A percentile compares a stretch with the other conserved stretches of the same genome.
These are phyloP conservation scores for Catharus fuscescens DNA, from an alignment of 2,113 vertebrate genomes.

Conservation along the genomic window DNA sequence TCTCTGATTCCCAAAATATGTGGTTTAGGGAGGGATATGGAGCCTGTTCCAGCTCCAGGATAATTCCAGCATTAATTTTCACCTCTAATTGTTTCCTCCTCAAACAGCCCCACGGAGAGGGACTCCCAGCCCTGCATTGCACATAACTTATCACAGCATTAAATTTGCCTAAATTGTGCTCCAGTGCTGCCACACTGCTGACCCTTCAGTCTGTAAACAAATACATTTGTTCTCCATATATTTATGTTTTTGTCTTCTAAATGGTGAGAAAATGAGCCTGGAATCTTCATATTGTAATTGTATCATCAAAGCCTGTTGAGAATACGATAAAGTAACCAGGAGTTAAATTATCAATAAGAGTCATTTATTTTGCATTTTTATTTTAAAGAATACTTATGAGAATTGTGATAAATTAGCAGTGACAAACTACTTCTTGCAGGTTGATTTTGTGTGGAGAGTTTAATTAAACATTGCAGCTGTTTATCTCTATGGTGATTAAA, in stretches of 20 bases:
- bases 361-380: constrained; percentile 86
- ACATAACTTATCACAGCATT: constrained; percentile 68
- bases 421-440: constrained; percentile 83
- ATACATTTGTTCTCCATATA: constrained; percentile 72
- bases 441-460: constrained; percentile 86
- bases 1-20: not conserved
- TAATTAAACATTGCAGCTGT: constrained; percentile 89
- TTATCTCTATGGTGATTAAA: constrained; percentile 87
- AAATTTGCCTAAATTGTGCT: constrained; percentile 72
- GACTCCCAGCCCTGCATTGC: constrained; percentile 52
- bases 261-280: constrained; percentile 72
- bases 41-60: not conserved
- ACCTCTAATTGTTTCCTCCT: constrained; percentile 67
- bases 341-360: constrained; percentile 86
- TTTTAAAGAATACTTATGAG: constrained; percentile 86
- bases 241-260: constrained; percentile 72
- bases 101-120: constrained; percentile 70
- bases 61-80: constrained; percentile 69
- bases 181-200: constrained; percentile 59
- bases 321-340: constrained; percentile 82
- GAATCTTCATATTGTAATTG: constrained; percentile 75
- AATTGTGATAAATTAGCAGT: constrained; percentile 86
- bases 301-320: constrained; percentile 82
- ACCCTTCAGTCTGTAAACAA: constrained; percentile 77
- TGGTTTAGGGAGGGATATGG: not conserved